These are phyloP conservation scores for Ageneiosus marmoratus DNA, from an alignment of 2,113 vertebrate species.

Conservation along the genomic window DNA sequence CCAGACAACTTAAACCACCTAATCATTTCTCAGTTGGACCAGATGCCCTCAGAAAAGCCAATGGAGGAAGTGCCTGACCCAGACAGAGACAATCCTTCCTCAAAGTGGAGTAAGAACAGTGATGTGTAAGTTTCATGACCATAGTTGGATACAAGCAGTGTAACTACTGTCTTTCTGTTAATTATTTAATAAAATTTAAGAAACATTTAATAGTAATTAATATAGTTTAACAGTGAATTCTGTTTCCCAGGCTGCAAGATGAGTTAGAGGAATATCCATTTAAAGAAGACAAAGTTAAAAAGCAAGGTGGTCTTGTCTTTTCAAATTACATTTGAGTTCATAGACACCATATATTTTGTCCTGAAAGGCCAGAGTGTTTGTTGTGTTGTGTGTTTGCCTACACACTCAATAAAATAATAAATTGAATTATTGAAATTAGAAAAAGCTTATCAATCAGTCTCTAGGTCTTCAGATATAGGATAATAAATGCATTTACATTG, in stretches of 20 bases:
- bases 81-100: constrained; percentile 25
- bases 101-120: constrained; percentile 46
- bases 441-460: background rate
- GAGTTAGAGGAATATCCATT: constrained; percentile 37
- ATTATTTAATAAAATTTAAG: constrained; percentile 48
- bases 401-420: background rate
- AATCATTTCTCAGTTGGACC: constrained; percentile 70
- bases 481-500: background rate
- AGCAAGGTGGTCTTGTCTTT: constrained; percentile 61
- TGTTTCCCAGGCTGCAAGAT: constrained; percentile 50
- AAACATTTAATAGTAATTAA: background rate
- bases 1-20: constrained; percentile 77
- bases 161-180: background rate
- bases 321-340: background rate
- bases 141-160: background rate
- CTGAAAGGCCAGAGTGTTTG: background rate
- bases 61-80: constrained; percentile 56
- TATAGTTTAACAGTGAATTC: background rate
- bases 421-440: background rate
- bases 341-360: background rate
- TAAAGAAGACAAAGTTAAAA: constrained; percentile 55
- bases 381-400: background rate
- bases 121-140: constrained; percentile 62
- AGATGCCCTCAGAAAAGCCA: constrained; percentile 47
- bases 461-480: background rate